Conservation (phyloP, 2,888 invertebrate genomes). For the Nomada hirtipes region DNA sequence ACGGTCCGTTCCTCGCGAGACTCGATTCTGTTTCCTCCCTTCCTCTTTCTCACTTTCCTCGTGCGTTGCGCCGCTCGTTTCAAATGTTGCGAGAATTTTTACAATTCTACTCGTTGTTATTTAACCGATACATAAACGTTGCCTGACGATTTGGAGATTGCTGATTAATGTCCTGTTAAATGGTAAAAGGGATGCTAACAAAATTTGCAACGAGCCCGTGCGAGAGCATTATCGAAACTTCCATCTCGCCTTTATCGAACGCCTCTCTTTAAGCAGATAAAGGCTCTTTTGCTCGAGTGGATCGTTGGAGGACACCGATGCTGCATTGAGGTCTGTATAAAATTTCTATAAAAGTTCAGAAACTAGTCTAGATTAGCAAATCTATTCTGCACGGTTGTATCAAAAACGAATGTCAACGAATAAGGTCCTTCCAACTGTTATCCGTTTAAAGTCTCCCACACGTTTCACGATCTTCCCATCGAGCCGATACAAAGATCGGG, state of each 20-base stretch:
- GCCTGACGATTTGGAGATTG: background rate
- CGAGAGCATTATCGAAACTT: background rate
- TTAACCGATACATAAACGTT: background rate
- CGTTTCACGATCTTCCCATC: background rate
- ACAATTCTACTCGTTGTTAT: background rate
- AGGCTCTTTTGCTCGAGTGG: background rate
- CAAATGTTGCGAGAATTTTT: too few species aligned
- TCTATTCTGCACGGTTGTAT: conserved; percentile 23
- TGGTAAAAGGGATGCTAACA: background rate
- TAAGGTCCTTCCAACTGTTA: conserved; percentile 12
- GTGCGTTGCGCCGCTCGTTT: too few species aligned
- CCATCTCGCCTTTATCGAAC: background rate
- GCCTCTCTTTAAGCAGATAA: background rate
- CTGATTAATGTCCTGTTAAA: background rate
- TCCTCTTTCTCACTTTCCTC: background rate
- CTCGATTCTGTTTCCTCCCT: conserved; percentile 7
- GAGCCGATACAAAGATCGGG: background rate
- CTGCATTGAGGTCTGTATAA: conserved; percentile 30
- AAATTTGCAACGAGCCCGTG: conserved; percentile 15
- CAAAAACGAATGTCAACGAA: conserved; percentile 31
- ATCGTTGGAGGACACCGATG: conserved; percentile 21
- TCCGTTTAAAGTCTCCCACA: background rate
- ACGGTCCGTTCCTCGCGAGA: background rate
- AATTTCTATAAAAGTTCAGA: conserved; percentile 40
- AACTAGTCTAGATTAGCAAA: conserved; percentile 20